Conservation (phyloP, 2,888 invertebrate species). For the Pyrrhia umbra region DNA sequence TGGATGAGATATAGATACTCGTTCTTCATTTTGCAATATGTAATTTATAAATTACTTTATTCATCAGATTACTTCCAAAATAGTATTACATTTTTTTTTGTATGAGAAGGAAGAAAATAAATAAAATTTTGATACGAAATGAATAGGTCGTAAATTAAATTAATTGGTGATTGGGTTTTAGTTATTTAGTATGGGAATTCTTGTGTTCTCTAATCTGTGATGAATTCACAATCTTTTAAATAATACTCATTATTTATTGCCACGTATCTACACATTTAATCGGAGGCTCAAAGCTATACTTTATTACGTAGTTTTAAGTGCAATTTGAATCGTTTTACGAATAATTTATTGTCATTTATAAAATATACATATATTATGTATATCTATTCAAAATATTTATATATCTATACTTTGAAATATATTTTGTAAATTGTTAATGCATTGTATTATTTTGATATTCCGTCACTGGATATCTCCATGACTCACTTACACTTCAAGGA, state of each 20-base stretch:
- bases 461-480: neutral
- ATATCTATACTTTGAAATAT: conserved; percentile 25
- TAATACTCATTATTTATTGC: conserved; percentile 8
- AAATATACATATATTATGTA: no score
- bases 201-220: conserved; percentile 6
- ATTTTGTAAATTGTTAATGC: conserved; percentile 6
- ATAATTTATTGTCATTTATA: conserved; percentile 16
- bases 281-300: conserved; percentile 2
- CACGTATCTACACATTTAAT: neutral
- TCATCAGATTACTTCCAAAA: no score
- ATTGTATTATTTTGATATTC: conserved; percentile 8
- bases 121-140: neutral
- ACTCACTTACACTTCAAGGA: neutral
- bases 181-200: neutral
- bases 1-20: no score
- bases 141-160: neutral
- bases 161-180: conserved; percentile 9
- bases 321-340: conserved; percentile 5
- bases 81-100: no score
- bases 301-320: conserved; percentile 31
- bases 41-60: no score
- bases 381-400: conserved; percentile 2
- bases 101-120: no score
- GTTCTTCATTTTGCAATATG: no score
- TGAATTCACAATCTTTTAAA: neutral